Evolutionary conservation across 1,140 invertebrate species (phyloP), one percentile per base, ranked within the genome.

Genomic region (Brachionus asplanchnoidis): DNA sequence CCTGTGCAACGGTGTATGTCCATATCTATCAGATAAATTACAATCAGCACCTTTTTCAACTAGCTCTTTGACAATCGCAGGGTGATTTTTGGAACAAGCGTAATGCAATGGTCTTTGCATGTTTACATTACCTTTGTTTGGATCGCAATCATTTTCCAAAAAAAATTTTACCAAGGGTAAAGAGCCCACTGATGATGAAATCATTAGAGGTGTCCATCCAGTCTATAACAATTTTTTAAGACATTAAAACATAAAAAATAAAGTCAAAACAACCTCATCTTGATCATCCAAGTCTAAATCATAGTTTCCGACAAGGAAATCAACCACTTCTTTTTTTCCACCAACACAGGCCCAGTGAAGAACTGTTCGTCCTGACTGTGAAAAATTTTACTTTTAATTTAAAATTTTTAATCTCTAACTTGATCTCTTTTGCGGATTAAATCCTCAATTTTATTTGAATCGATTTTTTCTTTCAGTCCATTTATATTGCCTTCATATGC

Each of bases 1-100:
- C 26, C 60, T 91, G 88, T 95, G 97, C 4, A 99, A 91, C 2
- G 98, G 97, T 0, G 98, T 99, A 88, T 99, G 99, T 9, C 79
- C 79, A 65, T 82, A 82, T 12, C 53, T 26, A 82, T 82, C 79
- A 5, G 36, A 32, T 5, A 68, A 42, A 65, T 82, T 82, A 60
- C 53, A 60, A 12, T 82, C 50, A 46, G 79, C 79, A 6, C 79
- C 79, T 32, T 82, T 82, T 11, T 82, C 79, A n/a, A 82, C n/a
- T 20, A 82, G 14, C 26, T 44, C 50, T 65, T 68, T 60, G 23
- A 68, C 79, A 23, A 82, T 82, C 6, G 32, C 40, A 3, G 65
- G 65, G 28, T 68, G 20, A 44, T 82, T 82, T 65, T 82, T 82
- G 7, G 79, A 82, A 66, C 79, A 82, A 26, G 79, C 79, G 12